Conservation (phyloP, 2,797 vertebrate genomes). For the Mycteria americana region DNA sequence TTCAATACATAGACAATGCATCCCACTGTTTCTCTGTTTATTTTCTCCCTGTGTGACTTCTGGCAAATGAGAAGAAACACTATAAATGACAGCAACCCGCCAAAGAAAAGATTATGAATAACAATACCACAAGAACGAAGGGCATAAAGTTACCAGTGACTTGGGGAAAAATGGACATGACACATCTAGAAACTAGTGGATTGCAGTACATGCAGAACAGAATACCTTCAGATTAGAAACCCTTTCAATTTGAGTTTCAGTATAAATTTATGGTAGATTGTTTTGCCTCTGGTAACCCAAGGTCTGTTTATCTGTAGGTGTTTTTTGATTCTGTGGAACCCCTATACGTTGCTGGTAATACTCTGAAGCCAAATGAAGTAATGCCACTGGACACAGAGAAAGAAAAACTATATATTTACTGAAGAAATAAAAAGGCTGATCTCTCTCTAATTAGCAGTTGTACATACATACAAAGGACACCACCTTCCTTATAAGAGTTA, state of each 20-base stretch:
- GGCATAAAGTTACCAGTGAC: slow-evolving; percentile 40
- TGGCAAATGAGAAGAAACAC: slow-evolving; percentile 26
- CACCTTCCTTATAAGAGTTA: not conserved
- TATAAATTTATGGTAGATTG: not conserved
- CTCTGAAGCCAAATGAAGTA: not conserved
- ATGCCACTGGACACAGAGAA: not conserved
- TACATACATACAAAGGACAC: not conserved
- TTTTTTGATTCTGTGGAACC: not conserved
- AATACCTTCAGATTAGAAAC: not conserved
- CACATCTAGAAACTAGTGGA: not conserved
- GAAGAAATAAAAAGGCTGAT: not conserved
- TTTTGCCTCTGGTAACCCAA: not conserved
- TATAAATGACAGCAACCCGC: slow-evolving; percentile 7
- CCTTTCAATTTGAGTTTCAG: not conserved
- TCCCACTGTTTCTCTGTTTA: slow-evolving; percentile 59
- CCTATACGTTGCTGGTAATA: not conserved
- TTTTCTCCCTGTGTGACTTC: slow-evolving; percentile 54
- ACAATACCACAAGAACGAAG: slow-evolving; percentile 54
- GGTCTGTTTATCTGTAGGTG: not conserved
- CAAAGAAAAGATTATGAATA: slow-evolving; percentile 62
- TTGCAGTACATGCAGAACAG: not conserved
- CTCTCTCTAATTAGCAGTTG: not conserved
- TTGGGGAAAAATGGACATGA: not conserved
- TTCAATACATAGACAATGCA: slow-evolving; percentile 47
- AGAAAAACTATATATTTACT: not conserved